These are phyloP conservation scores for Drosophila villosipedis DNA, from an alignment of 2,888 invertebrate species.

Conservation along the genomic window DNA sequence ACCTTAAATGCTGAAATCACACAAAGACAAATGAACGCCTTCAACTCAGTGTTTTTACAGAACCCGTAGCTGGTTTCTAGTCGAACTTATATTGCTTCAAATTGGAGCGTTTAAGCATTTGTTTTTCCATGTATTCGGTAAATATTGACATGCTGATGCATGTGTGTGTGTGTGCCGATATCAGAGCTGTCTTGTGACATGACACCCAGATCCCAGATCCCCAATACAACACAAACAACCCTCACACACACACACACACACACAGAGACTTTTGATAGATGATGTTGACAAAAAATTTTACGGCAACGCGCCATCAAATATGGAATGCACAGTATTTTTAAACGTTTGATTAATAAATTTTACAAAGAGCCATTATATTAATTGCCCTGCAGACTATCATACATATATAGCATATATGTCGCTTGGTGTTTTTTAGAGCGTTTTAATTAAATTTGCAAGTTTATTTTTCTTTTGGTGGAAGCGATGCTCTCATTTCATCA, in stretches of 20 bases:
- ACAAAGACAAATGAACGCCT: neutral
- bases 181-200: conserved; percentile 17
- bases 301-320: conserved; percentile 14
- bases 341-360: conserved; percentile 50
- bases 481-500: neutral
- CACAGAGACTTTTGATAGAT: conserved; percentile 40
- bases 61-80: neutral
- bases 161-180: conserved; percentile 4
- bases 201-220: conserved; percentile 9
- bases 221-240: neutral
- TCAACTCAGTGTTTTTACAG: neutral
- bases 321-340: conserved; percentile 32
- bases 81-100: conserved; percentile 1
- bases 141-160: conserved; percentile 8
- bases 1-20: neutral
- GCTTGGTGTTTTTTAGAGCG: neutral
- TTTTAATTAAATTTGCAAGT: conserved; percentile 16
- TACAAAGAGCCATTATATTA: conserved; percentile 49
- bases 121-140: conserved; percentile 1
- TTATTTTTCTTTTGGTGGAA: neutral
- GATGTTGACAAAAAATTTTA: conserved; percentile 36
- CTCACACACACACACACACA: neutral
- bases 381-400: conserved; percentile 10
- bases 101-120: conserved; percentile 6
- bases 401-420: neutral